Base-by-base conservation (phyloP, 2,888 invertebrate genomes). In the Linhomoeus sp. region DNA sequence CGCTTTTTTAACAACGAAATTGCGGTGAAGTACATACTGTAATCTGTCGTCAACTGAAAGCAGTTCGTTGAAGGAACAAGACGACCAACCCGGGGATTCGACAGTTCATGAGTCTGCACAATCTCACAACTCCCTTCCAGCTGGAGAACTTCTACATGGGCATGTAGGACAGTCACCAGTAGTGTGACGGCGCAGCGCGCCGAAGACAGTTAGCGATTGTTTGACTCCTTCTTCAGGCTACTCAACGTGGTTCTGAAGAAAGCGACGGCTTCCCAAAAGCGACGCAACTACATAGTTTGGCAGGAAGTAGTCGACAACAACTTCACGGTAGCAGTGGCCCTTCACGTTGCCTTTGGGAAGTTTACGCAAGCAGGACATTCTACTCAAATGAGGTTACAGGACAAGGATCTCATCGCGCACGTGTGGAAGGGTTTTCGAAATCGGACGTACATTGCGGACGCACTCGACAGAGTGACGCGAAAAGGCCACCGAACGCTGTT, bases 281-380 rank as follows among this genome's bases (percentile, higher is more conserved):
- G 72, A 7, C 66, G 67, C 5, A 72, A 69, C 33, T 73, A 76
- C 42, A 69, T 80, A 29, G 78, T 82, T 15, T 83, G 82, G 82
- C 80, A 88, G 71, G 88, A 90, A 71, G 83, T 85, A 1, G 79
- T 80, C 56, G 77, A 79, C 54, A 80, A 84, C 65, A n/a, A 22
- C 5, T 22, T 33, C 24, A 9, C 26, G n/a, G 25, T 5, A 3
- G 3, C 20, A 9, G 25, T n/a, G 12, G n/a, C n/a, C n/a, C n/a
- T n/a, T n/a, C n/a, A n/a, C n/a, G n/a, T n/a, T n/a, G n/a, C n/a
- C n/a, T n/a, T n/a, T n/a, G n/a, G n/a, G n/a, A n/a, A n/a, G n/a
- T n/a, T n/a, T n/a, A n/a, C n/a, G n/a, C 5, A 12, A 5, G 29
- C 29, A 12, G 5, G 7, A 12, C 5, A 5, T 5, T 12, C 29